Conservation (phyloP, 2,113 vertebrate species). For the Phalacrocorax carbo region DNA sequence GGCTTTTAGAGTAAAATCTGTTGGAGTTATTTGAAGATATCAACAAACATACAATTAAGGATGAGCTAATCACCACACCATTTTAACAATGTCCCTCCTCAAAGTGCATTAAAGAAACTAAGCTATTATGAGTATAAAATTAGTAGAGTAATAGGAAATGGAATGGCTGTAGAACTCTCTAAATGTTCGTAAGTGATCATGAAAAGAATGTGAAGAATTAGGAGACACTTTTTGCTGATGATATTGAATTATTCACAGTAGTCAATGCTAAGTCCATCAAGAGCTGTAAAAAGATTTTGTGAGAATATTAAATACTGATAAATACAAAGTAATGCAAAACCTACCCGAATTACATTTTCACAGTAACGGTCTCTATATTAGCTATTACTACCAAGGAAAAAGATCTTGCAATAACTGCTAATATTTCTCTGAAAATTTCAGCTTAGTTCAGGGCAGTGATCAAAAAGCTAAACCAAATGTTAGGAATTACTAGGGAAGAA, state of each 20-base stretch:
- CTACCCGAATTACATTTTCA: background rate
- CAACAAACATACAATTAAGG: background rate
- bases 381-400: background rate
- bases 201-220: background rate
- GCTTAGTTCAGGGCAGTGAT: background rate
- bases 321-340: background rate
- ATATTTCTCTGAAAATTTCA: background rate
- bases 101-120: background rate
- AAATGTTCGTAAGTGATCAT: background rate
- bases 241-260: background rate
- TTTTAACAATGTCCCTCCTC: background rate
- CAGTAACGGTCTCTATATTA: background rate
- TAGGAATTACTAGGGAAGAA: background rate
- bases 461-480: background rate
- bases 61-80: background rate
- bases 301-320: background rate
- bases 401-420: background rate
- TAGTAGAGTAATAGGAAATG: background rate
- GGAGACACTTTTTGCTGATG: background rate
- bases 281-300: background rate
- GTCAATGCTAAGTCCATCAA: background rate
- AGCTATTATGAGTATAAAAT: background rate
- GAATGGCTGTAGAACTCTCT: background rate
- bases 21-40: background rate
- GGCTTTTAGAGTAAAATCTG: conserved; percentile 2